Evolutionary conservation across 1,140 invertebrate genomes (phyloP).

Genomic region (Drosophila pseudoobscura): DNA sequence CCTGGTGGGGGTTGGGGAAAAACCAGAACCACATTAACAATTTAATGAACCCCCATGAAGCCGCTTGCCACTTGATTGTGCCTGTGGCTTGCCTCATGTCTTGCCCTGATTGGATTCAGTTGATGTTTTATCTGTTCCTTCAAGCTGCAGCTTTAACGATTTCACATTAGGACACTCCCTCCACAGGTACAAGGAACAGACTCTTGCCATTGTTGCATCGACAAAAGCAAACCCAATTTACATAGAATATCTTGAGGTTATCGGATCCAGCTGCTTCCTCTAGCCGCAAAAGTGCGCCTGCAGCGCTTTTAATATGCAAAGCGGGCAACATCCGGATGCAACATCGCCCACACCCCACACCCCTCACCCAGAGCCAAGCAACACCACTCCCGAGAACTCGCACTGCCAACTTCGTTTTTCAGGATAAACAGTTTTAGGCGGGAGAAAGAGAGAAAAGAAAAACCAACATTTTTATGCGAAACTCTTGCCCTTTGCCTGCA

Average conservation of each 20-base stretch:
- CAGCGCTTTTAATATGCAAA: constrained; percentile 65
- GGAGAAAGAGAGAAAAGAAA: constrained; percentile 6
- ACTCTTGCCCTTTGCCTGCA: constrained; percentile 32
- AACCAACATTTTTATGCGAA: constrained; percentile 50
- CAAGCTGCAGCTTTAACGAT: constrained; percentile 42
- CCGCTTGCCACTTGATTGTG: constrained; percentile 47
- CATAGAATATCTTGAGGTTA: constrained; percentile 70
- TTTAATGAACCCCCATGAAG: constrained; percentile 46
- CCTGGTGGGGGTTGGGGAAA: constrained; percentile 1
- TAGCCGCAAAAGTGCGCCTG: constrained; percentile 49
- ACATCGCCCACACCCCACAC: constrained; percentile 7
- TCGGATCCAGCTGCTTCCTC: constrained; percentile 35
- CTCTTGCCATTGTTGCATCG: constrained; percentile 38
- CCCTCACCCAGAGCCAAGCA: background rate
- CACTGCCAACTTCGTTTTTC: constrained; percentile 1
- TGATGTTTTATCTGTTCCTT: constrained; percentile 28
- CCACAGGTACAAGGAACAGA: too few relatives aligned
- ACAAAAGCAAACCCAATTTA: constrained; percentile 66
- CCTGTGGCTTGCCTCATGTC: constrained; percentile 25
- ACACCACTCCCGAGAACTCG: background rate
- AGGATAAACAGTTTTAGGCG: constrained; percentile 27
- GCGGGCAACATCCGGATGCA: constrained; percentile 34
- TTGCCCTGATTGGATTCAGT: constrained; percentile 30
- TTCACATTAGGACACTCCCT: constrained; percentile 29
- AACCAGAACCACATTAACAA: constrained; percentile 40